phyloP scores from a whole-genome alignment of 2,888 invertebrate species.

The Sesia apiformis region DNA sequence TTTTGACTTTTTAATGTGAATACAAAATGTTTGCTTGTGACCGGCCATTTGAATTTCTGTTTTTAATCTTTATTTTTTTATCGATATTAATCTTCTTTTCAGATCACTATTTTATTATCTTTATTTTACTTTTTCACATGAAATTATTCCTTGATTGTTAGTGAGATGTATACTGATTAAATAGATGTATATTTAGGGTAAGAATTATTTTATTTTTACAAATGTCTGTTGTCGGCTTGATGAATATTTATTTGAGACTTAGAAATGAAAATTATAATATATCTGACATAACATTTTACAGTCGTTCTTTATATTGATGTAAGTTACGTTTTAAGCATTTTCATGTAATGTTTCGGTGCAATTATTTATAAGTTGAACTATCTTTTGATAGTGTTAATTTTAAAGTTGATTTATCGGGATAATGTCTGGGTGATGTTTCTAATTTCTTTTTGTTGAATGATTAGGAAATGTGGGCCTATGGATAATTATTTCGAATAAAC shows the following conservation, averaged over 20 bases:
- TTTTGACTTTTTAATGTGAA: no score
- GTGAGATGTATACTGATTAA: slow-evolving; percentile 31
- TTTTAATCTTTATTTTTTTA: slow-evolving; percentile 25
- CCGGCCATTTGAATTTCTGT: slow-evolving; percentile 2
- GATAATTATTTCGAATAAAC: slow-evolving; percentile 54
- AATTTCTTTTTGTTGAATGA: slow-evolving; percentile 19
- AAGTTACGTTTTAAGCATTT: slow-evolving; percentile 50
- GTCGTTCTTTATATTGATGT: slow-evolving; percentile 10
- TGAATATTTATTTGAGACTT: slow-evolving; percentile 47
- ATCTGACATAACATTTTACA: neutral
- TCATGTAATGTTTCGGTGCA: slow-evolving; percentile 55
- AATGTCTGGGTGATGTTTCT: slow-evolving; percentile 23
- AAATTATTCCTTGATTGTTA: slow-evolving; percentile 46
- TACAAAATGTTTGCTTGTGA: no score
- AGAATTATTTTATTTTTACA: slow-evolving; percentile 30
- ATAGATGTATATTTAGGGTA: slow-evolving; percentile 26
- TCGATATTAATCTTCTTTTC: slow-evolving; percentile 23
- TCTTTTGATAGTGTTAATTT: slow-evolving; percentile 24
- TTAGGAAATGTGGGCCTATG: slow-evolving; percentile 31
- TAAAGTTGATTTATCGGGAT: slow-evolving; percentile 5
- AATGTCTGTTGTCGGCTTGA: slow-evolving; percentile 6
- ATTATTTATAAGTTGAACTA: slow-evolving; percentile 27
- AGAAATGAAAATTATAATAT: slow-evolving; percentile 40
- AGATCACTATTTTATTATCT: slow-evolving; percentile 34
- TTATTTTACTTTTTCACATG: slow-evolving; percentile 24